Evolutionary conservation across 2,113 vertebrate species (phyloP), one percentile per base, ranked within the genome.

Genomic region (Anoura caudifer): DNA sequence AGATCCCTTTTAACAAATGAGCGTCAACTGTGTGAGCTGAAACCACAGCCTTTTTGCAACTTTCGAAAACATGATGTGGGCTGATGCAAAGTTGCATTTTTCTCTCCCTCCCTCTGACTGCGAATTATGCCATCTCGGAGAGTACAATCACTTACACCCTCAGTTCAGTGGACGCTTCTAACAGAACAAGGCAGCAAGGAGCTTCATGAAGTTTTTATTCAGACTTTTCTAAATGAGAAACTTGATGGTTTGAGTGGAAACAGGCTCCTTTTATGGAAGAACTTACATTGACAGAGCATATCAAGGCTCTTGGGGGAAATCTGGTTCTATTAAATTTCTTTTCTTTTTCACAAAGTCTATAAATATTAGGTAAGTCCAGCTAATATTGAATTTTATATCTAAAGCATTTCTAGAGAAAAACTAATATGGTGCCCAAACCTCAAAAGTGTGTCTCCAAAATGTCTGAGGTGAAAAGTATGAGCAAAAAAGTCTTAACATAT

Each of bases 341-440:
- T 76, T 45, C 43, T 54, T 72, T 72, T 43, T 61, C 12, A 91
- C 15, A 41, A 4, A 91, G 20, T 67, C 20, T 89, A 89, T 91
- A 92, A 92, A 69, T 77, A 54, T 6, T 76, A 41, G 22, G 5
- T 56, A 70, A 81, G n/a, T 52, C 75, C 50, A 26, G 17, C 77
- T 89, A 77, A 83, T 75, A 61, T 28, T 96, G 79, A 94, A 61
- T 69, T 54, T 85, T 76, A 0, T 43, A 28, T 72, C 56, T 73
- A 76, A 93, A 69, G 7, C 22, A 86, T 93, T 82, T 28, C 19
- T n/a, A 95, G 72, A 45, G 33, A 95, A 88, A 93, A 88, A 59
- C n/a, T 36, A 52, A 63, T 28, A n/a, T 28, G 14, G 9, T 65
- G 19, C 38, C 38, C 16, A 59, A 43, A 76, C 20, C 38, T 97